These are phyloP conservation scores for Passerina amoena DNA, from an alignment of 2,113 vertebrate genomes.

Conservation along the genomic window DNA sequence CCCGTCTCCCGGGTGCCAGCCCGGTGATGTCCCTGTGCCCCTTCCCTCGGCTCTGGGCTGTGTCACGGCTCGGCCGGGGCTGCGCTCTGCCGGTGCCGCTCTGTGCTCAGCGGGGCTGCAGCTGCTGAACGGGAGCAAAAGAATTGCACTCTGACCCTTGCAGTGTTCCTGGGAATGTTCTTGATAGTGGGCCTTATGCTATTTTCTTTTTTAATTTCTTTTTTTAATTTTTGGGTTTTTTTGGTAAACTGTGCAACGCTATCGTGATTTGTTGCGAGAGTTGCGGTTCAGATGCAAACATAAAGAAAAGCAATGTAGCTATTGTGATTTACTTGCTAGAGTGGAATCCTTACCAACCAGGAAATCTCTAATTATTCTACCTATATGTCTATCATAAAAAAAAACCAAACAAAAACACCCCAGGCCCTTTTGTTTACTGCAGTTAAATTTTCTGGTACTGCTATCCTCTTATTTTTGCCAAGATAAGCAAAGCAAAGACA, in stretches of 20 bases:
- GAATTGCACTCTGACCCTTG: neutral
- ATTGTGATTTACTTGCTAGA: neutral
- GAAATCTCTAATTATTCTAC: neutral
- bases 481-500: neutral
- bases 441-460: neutral
- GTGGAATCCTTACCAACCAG: neutral
- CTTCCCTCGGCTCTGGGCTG: fast-evolving
- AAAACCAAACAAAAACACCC: neutral
- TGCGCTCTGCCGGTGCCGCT: neutral
- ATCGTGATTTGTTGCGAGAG: no score
- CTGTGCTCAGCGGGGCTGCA: neutral
- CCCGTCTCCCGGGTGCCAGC: fast-evolving
- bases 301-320: neutral
- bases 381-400: fast-evolving
- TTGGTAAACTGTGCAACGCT: no score
- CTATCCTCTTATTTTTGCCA: fast-evolving
- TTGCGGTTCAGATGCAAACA: fast-evolving
- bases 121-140: neutral
- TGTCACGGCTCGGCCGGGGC: fast-evolving
- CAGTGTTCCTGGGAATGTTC: neutral
- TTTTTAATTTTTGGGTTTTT: no score
- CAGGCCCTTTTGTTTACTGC: neutral
- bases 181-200: no score
- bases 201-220: neutral
- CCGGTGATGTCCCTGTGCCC: fast-evolving